These are phyloP conservation scores for Pteropus rufus DNA, from an alignment of 2,797 vertebrate species.

Conservation along the genomic window DNA sequence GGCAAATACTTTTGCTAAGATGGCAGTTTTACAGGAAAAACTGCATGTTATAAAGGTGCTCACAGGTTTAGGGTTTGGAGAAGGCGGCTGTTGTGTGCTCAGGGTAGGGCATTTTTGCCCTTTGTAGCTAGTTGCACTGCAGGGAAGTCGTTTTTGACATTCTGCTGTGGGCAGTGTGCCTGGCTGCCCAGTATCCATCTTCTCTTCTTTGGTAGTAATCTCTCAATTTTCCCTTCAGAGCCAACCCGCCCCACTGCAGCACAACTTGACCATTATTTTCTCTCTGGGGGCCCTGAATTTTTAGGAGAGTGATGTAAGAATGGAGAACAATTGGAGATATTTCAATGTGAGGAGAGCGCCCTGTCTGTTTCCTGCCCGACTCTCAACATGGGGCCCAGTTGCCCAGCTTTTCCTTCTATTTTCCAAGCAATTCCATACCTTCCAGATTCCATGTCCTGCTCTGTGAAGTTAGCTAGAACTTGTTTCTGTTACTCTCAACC, in stretches of 20 bases:
- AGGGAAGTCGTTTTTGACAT: background rate
- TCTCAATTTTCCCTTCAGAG: background rate
- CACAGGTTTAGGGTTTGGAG: background rate
- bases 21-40: background rate
- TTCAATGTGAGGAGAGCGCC: rapidly evolving
- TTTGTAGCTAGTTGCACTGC: rapidly evolving
- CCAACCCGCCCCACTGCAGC: background rate
- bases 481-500: background rate
- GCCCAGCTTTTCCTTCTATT: background rate
- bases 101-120: background rate
- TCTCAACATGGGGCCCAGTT: background rate
- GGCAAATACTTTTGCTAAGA: background rate
- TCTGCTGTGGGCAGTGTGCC: rapidly evolving
- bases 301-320: slow-evolving; percentile 17
- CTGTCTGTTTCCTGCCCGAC: background rate
- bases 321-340: background rate
- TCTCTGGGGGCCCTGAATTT: background rate
- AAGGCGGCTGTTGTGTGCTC: background rate
- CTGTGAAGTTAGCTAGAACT: background rate
- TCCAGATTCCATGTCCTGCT: background rate
- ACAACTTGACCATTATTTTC: background rate
- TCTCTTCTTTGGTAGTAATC: background rate
- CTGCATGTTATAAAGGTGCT: background rate
- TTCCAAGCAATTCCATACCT: background rate
- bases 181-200: background rate